These are phyloP conservation scores for Drosophila borealis DNA, from an alignment of 2,888 invertebrate genomes.

Conservation along the genomic window DNA sequence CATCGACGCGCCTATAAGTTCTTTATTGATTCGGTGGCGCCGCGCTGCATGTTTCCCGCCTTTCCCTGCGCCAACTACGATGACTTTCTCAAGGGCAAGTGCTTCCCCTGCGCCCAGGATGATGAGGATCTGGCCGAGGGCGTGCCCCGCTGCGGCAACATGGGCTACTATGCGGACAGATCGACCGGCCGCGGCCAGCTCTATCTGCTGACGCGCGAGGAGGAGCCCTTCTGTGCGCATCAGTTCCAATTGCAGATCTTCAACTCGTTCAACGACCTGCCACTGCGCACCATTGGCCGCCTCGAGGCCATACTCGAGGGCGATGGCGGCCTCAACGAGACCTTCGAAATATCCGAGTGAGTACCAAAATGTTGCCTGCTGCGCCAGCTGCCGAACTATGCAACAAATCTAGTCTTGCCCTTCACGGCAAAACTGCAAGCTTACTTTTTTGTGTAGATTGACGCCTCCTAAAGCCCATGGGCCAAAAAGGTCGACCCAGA, in stretches of 20 bases:
- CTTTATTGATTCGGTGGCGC: constrained; percentile 96
- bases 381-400: no score
- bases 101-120: constrained; percentile 88
- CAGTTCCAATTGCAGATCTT: constrained; percentile 94
- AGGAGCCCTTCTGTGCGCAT: constrained; percentile 97
- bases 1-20: constrained; percentile 97
- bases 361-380: constrained; percentile 53
- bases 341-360: constrained; percentile 94
- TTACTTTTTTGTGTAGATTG: no score
- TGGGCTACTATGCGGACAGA: constrained; percentile 97
- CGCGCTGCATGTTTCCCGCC: constrained; percentile 95
- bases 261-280: constrained; percentile 89
- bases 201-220: constrained; percentile 95
- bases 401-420: no score
- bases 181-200: constrained; percentile 93
- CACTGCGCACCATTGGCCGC: constrained; percentile 88
- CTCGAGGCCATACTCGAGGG: constrained; percentile 92
- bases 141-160: constrained; percentile 91
- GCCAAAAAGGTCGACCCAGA: no score
- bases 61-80: constrained; percentile 95
- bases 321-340: constrained; percentile 93
- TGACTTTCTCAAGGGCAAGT: constrained; percentile 91
- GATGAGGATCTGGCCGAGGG: constrained; percentile 82
- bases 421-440: no score
- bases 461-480: no score